phyloP scores from a whole-genome alignment of 2,888 invertebrate genomes.

The Melieria crassipennis region DNA sequence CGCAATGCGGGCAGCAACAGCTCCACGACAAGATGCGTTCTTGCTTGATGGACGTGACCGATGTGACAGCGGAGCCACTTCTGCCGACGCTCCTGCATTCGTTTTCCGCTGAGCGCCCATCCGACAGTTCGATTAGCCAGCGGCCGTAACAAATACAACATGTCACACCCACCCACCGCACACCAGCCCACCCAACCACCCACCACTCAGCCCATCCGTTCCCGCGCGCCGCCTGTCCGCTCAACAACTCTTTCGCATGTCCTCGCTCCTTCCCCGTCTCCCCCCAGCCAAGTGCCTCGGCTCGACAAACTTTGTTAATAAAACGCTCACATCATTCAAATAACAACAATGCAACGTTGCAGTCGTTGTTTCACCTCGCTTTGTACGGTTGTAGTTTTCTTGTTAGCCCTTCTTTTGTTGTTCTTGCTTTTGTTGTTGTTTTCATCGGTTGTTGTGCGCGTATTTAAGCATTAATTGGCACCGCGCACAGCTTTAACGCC shows the following conservation, averaged over 20 bases:
- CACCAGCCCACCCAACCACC: neutral
- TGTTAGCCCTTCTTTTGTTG: slow-evolving; percentile 7
- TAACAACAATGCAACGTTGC: neutral
- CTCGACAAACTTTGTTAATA: too few relatives aligned
- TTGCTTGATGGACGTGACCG: too few relatives aligned
- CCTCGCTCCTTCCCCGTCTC: too few relatives aligned
- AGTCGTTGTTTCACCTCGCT: neutral
- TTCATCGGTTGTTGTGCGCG: slow-evolving; percentile 2
- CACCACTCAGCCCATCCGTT: too few relatives aligned
- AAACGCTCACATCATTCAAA: neutral
- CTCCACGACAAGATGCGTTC: too few relatives aligned
- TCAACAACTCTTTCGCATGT: too few relatives aligned
- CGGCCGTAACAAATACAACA: too few relatives aligned
- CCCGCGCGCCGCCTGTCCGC: too few relatives aligned
- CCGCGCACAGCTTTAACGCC: slow-evolving; percentile 52
- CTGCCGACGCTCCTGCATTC: neutral
- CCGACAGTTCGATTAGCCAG: slow-evolving; percentile 34
- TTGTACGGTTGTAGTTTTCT: slow-evolving; percentile 5
- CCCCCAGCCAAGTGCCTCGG: too few relatives aligned
- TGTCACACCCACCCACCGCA: too few relatives aligned
- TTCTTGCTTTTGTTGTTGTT: slow-evolving; percentile 18
- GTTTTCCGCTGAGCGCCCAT: slow-evolving; percentile 34
- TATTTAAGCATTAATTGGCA: slow-evolving; percentile 43
- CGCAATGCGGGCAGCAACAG: too few relatives aligned
- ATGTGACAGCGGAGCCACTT: too few relatives aligned